Conservation (phyloP, 2,113 vertebrate genomes). For the Chlorocebus sabaeus region DNA sequence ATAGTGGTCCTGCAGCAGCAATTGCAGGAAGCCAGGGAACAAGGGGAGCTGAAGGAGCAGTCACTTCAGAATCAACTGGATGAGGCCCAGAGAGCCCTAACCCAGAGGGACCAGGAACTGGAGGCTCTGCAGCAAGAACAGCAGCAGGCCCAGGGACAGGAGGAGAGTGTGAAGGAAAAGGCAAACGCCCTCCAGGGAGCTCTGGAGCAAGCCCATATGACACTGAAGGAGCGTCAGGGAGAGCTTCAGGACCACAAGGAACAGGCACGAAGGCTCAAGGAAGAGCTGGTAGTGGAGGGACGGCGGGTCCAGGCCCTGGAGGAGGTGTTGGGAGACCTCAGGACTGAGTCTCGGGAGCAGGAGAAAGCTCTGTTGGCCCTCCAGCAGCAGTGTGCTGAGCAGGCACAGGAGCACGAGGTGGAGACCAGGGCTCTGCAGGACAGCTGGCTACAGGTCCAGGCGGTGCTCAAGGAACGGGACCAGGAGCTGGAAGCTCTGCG, state of each 20-base stretch:
- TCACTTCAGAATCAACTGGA: slow-evolving; percentile 68
- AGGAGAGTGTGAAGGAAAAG: slow-evolving; percentile 63
- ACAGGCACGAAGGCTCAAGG: slow-evolving; percentile 66
- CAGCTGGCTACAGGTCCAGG: slow-evolving; percentile 61
- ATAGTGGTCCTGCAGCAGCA: slow-evolving; percentile 69
- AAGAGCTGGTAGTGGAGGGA: slow-evolving; percentile 66
- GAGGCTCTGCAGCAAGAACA: slow-evolving; percentile 70
- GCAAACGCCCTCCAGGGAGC: slow-evolving; percentile 25
- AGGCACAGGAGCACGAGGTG: slow-evolving; percentile 57
- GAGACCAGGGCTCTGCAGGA: slow-evolving; percentile 54
- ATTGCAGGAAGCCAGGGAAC: slow-evolving; percentile 69
- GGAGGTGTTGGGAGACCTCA: slow-evolving; percentile 70
- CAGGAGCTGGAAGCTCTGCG: slow-evolving; percentile 62
- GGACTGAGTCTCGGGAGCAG: slow-evolving; percentile 63
- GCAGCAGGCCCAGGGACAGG: slow-evolving; percentile 48
- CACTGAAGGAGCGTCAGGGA: slow-evolving; percentile 64
- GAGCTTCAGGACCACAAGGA: slow-evolving; percentile 71
- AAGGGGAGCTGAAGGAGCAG: slow-evolving; percentile 60
- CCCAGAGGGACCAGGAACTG: slow-evolving; percentile 71
- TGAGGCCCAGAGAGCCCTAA: slow-evolving; percentile 67
- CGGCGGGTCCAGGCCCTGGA: slow-evolving; percentile 72
- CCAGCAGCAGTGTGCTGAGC: slow-evolving; percentile 64
- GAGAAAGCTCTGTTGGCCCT: slow-evolving; percentile 70
- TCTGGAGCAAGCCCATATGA: slow-evolving; percentile 45
- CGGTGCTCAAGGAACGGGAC: slow-evolving; percentile 62